These are phyloP conservation scores for Phyllotis vaccarum DNA, from an alignment of 2,797 vertebrate genomes.

Conservation along the genomic window DNA sequence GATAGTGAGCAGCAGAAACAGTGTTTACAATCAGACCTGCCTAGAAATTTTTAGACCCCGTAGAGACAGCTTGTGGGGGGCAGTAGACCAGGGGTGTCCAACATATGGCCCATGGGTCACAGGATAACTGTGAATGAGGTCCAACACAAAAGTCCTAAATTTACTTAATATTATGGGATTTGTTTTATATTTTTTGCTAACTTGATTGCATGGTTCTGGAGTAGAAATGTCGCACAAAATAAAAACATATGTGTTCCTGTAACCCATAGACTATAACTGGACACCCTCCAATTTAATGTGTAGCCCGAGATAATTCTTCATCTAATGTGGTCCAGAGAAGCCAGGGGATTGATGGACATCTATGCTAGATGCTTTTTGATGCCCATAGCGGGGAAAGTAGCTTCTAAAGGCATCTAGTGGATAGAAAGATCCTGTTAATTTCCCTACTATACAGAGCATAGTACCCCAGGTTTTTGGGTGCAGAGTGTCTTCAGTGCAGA, in stretches of 20 bases:
- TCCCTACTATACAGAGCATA: neutral
- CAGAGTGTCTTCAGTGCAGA: neutral
- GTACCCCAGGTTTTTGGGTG: neutral
- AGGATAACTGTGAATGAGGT: neutral
- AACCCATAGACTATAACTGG: neutral
- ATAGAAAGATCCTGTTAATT: neutral
- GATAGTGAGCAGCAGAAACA: neutral
- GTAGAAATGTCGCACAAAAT: neutral
- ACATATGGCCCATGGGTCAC: neutral
- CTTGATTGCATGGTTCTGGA: neutral
- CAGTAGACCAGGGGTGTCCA: neutral
- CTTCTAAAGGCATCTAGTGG: conserved; percentile 62
- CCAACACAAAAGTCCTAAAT: neutral
- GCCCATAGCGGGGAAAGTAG: neutral
- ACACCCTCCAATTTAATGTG: neutral
- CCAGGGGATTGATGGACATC: neutral
- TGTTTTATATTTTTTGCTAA: neutral
- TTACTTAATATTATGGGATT: neutral
- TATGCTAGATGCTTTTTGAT: neutral
- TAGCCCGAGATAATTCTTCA: neutral
- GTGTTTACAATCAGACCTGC: conserved; percentile 5
- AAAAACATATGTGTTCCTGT: too few species aligned
- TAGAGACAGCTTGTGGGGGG: neutral
- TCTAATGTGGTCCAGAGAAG: neutral
- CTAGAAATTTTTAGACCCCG: neutral